These are phyloP conservation scores for Probosciger aterrimus DNA, from an alignment of 2,113 vertebrate genomes.

Conservation along the genomic window DNA sequence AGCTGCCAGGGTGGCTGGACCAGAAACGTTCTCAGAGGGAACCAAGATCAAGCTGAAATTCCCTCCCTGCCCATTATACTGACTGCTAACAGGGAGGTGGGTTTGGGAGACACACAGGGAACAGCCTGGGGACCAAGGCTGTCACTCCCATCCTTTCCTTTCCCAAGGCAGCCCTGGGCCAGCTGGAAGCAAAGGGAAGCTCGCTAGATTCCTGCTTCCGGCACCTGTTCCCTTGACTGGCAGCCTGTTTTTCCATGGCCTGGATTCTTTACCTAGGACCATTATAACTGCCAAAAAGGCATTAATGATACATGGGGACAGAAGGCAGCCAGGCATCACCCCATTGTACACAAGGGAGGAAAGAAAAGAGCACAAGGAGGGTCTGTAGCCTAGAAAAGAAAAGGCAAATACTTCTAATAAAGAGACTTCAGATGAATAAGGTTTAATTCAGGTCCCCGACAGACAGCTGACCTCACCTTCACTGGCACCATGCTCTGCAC, in stretches of 20 bases:
- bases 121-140: background rate
- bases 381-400: background rate
- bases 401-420: background rate
- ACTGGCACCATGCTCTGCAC: background rate
- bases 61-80: background rate
- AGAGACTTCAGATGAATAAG: background rate
- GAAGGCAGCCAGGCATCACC: background rate
- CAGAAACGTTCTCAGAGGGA: background rate
- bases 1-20: background rate
- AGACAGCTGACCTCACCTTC: constrained; percentile 45
- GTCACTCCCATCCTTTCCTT: background rate
- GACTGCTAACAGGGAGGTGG: background rate
- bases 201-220: background rate
- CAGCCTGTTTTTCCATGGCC: background rate
- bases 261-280: background rate
- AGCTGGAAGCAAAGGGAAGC: background rate
- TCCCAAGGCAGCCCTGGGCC: background rate
- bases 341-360: background rate
- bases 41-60: background rate
- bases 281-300: background rate
- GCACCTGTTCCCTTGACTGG: background rate
- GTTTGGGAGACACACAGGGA: background rate
- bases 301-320: background rate
- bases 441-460: background rate
- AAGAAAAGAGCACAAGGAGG: background rate